Percentiles rank a stretch among this genome's conserved stretches.
Conservation (phyloP, 2,113 vertebrate genomes). For the Brachionichthys hirsutus region DNA sequence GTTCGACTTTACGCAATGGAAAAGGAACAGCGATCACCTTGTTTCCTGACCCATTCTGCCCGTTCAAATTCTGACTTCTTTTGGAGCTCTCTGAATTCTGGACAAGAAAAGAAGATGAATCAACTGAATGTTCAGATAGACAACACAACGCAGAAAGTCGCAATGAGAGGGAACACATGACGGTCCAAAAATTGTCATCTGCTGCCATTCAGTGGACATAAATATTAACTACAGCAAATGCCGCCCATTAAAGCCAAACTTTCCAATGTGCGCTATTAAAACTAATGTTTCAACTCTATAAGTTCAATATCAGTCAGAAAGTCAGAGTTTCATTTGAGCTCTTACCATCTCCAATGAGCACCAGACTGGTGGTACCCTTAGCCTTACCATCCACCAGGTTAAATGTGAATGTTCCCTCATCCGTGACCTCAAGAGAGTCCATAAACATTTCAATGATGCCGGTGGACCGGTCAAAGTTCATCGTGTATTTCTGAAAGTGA, state of each 20-base stretch:
- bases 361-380: conserved; percentile 91
- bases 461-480: conserved; percentile 86
- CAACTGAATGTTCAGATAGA: not conserved
- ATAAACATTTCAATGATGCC: conserved; percentile 96
- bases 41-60: conserved; percentile 96
- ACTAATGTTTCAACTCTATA: not conserved
- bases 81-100: conserved; percentile 92
- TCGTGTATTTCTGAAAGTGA: conserved; percentile 89
- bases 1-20: not conserved
- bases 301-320: not conserved
- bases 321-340: not conserved
- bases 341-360: conserved; percentile 94
- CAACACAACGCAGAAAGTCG: not conserved
- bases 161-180: not conserved
- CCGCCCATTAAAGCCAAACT: not conserved
- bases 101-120: not conserved
- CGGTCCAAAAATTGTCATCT: conserved; percentile 34
- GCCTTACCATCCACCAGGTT: conserved; percentile 95
- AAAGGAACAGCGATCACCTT: conserved; percentile 78
- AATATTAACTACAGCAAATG: conserved; percentile 35
- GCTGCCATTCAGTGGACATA: conserved; percentile 70
- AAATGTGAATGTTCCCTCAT: conserved; percentile 97
- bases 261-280: no score
- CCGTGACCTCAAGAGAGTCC: conserved; percentile 90
- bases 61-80: conserved; percentile 94